Conservation (phyloP, 2,113 vertebrate genomes). For the Taxidea taxus region DNA sequence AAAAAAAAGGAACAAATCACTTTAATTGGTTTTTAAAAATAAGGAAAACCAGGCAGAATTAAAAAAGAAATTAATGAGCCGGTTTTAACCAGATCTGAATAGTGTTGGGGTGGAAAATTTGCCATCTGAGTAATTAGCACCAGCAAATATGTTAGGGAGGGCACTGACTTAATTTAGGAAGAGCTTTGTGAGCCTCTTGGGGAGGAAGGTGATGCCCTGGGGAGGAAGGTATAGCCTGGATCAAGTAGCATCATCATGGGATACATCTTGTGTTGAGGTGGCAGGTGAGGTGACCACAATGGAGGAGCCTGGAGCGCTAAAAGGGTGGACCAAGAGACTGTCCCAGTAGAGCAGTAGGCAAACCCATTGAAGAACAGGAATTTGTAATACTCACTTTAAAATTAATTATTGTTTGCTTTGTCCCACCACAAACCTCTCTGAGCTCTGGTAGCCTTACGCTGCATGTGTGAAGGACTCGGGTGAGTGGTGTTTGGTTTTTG, state of each 20-base stretch:
- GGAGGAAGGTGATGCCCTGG: neutral
- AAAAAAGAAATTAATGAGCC: neutral
- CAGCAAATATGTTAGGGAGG: neutral
- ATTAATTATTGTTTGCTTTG: neutral
- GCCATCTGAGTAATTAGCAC: neutral
- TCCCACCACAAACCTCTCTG: neutral
- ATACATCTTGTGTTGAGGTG: neutral
- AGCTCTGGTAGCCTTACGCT: neutral
- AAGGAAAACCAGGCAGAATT: neutral
- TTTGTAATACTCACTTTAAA: neutral
- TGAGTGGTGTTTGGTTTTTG: neutral
- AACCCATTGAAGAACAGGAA: neutral
- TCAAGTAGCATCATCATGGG: neutral
- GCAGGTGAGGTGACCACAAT: fast-evolving
- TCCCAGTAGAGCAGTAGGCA: neutral
- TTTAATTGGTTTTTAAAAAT: constrained; percentile 39
- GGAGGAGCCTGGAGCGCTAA: neutral
- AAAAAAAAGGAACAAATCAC: constrained; percentile 8
- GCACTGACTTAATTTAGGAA: neutral
- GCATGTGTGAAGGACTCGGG: neutral
- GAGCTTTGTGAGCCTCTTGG: neutral
- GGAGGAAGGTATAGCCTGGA: fast-evolving
- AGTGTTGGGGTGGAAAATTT: neutral
- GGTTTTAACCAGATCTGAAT: constrained; percentile 9
- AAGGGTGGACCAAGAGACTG: neutral